phyloP scores from a whole-genome alignment of 2,113 vertebrate species.

The Pterophyllum scalare region DNA sequence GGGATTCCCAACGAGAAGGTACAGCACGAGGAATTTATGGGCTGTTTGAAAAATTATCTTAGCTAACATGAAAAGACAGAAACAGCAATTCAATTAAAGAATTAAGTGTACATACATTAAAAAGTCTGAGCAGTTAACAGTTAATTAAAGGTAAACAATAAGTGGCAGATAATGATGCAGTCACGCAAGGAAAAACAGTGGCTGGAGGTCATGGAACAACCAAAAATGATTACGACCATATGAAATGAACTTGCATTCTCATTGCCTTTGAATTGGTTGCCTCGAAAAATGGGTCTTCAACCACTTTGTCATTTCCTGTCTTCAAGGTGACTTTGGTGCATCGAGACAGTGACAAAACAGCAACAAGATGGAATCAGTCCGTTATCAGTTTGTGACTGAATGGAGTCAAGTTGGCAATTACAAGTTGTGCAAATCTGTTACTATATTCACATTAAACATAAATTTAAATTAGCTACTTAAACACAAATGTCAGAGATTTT shows the following conservation, averaged over 20 bases:
- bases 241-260: too few species aligned
- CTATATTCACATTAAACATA: background rate
- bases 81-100: background rate
- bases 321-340: background rate
- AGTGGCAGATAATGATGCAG: too few species aligned
- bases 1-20: background rate
- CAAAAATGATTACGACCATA: too few species aligned
- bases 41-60: too few species aligned
- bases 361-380: background rate
- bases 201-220: too few species aligned
- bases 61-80: too few species aligned
- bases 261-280: too few species aligned
- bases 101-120: background rate
- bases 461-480: background rate
- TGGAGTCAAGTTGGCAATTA: background rate
- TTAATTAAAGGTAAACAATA: background rate
- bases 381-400: background rate
- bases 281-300: background rate
- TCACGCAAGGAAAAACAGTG: too few species aligned
- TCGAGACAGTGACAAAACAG: background rate
- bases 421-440: background rate
- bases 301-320: background rate
- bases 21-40: background rate
- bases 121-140: background rate
- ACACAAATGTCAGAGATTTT: background rate